These are phyloP conservation scores for Anas platyrhynchos DNA, from an alignment of 2,113 vertebrate genomes.

Conservation along the genomic window DNA sequence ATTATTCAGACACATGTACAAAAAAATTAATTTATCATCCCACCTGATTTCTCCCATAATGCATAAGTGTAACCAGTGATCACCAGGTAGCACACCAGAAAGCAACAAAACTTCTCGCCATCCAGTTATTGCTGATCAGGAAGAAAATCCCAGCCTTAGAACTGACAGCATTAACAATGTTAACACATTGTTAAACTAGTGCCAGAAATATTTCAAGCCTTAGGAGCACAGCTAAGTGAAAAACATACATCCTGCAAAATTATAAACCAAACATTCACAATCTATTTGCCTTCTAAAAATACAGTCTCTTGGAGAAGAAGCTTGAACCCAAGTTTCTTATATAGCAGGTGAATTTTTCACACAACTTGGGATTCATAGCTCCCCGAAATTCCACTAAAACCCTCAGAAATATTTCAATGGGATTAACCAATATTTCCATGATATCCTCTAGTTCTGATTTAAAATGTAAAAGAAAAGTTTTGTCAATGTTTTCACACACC, in stretches of 20 bases:
- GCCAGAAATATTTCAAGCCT: not conserved
- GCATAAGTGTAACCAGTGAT: not conserved
- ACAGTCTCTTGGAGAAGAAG: not conserved
- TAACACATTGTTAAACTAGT: not conserved
- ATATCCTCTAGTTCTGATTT: not conserved
- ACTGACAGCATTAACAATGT: not conserved
- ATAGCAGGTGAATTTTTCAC: not conserved
- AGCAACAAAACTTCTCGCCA: not conserved
- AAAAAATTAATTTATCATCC: not conserved
- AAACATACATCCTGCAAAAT: not conserved
- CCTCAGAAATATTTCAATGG: not conserved
- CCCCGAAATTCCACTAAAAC: fast-evolving
- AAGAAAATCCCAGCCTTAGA: not conserved
- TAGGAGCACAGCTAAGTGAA: not conserved
- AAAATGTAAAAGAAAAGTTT: not conserved
- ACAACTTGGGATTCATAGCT: not conserved
- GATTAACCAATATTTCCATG: not conserved
- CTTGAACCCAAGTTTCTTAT: not conserved
- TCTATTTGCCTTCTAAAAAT: not conserved
- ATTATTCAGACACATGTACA: not conserved
- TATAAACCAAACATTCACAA: not conserved
- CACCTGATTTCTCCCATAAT: not conserved
- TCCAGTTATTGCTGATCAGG: not conserved
- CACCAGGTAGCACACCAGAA: not conserved
- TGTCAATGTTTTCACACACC: not conserved